phyloP scores from a whole-genome alignment of 2,113 vertebrate species.

The Theristicus caerulescens region DNA sequence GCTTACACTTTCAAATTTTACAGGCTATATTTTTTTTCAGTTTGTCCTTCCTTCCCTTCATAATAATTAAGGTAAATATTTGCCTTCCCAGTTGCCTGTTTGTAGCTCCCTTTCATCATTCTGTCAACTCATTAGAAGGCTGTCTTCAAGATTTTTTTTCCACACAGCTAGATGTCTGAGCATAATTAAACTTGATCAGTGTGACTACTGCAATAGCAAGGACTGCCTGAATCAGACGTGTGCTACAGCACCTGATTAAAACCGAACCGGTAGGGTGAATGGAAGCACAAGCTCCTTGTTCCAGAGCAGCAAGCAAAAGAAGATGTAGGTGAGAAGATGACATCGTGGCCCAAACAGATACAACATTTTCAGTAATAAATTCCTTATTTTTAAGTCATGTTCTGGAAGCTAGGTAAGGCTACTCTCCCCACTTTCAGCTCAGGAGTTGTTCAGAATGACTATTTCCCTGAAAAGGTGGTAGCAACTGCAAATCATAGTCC shows the following conservation, averaged over 20 bases:
- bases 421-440: neutral
- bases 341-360: neutral
- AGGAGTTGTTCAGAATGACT: neutral
- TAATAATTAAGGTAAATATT: neutral
- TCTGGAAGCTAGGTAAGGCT: neutral
- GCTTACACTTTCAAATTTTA: neutral
- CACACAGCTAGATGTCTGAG: neutral
- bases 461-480: neutral
- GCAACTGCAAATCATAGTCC: neutral
- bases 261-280: neutral
- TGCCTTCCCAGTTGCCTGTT: neutral
- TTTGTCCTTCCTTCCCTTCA: neutral
- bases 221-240: neutral
- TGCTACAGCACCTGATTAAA: neutral
- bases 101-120: conserved; percentile 1
- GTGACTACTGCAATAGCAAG: neutral
- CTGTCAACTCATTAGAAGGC: neutral
- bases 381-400: neutral
- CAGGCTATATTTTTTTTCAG: neutral
- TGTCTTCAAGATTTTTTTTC: neutral
- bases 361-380: neutral
- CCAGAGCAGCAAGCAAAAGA: neutral
- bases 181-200: conserved; percentile 6
- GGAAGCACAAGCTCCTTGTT: neutral
- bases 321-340: neutral